phyloP scores from a whole-genome alignment of 1,140 invertebrate species.

The Drosophila paulistorum region DNA sequence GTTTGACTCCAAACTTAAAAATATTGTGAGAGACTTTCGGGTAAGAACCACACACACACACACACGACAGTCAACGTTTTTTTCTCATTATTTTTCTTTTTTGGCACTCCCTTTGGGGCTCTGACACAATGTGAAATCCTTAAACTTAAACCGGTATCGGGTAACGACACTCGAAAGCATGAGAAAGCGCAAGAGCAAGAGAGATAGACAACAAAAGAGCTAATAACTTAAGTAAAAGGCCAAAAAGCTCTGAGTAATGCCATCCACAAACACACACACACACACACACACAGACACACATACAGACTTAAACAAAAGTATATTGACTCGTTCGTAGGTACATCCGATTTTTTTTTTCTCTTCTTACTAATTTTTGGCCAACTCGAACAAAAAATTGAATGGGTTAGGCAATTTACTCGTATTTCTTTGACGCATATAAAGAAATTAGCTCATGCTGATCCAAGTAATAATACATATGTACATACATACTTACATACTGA shows the following conservation, averaged over 20 bases:
- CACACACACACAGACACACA: background rate
- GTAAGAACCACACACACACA: background rate
- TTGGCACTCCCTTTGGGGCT: slow-evolving; percentile 17
- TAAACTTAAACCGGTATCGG: slow-evolving; percentile 22
- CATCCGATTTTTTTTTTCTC: too few species aligned
- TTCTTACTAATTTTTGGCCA: background rate
- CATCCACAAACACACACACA: background rate
- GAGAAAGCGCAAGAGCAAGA: background rate
- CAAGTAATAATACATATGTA: background rate
- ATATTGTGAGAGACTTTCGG: background rate
- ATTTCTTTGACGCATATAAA: slow-evolving; percentile 2
- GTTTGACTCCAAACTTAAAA: background rate
- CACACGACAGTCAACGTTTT: slow-evolving; percentile 7
- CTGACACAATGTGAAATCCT: slow-evolving; percentile 10
- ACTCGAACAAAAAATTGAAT: background rate
- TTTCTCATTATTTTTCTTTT: background rate
- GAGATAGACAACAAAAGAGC: background rate
- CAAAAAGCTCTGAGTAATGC: slow-evolving; percentile 10
- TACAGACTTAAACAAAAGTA: too few species aligned
- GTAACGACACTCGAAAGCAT: background rate
- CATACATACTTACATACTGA: background rate
- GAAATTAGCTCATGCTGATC: slow-evolving; percentile 6
- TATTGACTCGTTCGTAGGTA: too few species aligned
- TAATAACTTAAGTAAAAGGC: slow-evolving; percentile 15
- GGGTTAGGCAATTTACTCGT: slow-evolving; percentile 12